Evolutionary conservation across 2,113 vertebrate genomes (phyloP).

Genomic region (Zosterops pallidus): DNA sequence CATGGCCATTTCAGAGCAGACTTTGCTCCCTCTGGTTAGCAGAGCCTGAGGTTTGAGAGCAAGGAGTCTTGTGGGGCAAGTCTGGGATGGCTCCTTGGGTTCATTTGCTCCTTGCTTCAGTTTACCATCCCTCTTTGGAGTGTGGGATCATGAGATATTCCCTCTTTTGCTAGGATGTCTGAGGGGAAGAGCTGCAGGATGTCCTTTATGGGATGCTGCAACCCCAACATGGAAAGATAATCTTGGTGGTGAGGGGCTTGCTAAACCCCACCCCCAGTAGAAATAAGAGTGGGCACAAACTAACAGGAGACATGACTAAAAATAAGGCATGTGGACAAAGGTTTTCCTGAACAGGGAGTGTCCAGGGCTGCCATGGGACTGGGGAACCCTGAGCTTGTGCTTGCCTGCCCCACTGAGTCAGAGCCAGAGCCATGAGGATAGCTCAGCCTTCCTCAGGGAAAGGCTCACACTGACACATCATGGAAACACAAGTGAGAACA

Average conservation of each 20-base stretch:
- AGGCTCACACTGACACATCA: rapidly evolving
- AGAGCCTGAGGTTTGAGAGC: not conserved
- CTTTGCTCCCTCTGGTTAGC: not conserved
- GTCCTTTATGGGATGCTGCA: not conserved
- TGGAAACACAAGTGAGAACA: not conserved
- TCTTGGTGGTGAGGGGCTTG: not conserved
- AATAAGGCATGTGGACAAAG: not conserved
- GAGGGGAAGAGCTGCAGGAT: not conserved
- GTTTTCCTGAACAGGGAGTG: not conserved
- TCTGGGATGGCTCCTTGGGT: not conserved
- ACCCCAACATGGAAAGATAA: not conserved
- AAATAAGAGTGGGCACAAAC: not conserved
- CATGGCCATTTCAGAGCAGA: not conserved
- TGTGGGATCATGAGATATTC: not conserved
- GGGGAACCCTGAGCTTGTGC: not conserved
- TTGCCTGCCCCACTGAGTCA: not conserved
- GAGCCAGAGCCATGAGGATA: rapidly evolving
- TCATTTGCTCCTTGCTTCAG: rapidly evolving
- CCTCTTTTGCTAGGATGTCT: not conserved
- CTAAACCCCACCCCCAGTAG: rapidly evolving
- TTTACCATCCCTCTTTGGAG: not conserved
- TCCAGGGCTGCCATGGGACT: not conserved
- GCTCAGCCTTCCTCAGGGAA: not conserved
- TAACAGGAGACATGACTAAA: not conserved
- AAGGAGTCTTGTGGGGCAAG: not conserved